Evolutionary conservation across 1,140 invertebrate genomes (phyloP), one percentile per base, ranked within the genome.

Genomic region (Drosophila hydei): DNA sequence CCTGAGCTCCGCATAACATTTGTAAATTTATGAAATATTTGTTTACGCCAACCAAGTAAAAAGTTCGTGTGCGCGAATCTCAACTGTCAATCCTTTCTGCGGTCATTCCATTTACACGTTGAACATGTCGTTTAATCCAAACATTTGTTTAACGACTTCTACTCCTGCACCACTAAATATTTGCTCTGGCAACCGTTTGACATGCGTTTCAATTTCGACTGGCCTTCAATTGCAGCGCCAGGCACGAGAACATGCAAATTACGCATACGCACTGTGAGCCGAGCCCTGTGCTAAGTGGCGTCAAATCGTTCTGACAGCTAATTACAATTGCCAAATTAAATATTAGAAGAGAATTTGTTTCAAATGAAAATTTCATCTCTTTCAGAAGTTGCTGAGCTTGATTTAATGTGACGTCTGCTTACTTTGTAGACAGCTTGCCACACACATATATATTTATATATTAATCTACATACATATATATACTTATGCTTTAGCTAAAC

Each of bases 61-160:
- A 40, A 7, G 3, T 40, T 40, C 36, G 36, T 6, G 21, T 18
- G 48, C 42, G 21, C 25, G n/a, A 30, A 7, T 63, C 48, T 27
- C 50, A 30, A 50, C 50, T 58, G 52, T 47, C 54, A 64, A 64
- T 71, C 19, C 25, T n/a, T 58, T 56, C 11, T 51, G 67, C 14
- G 67, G 60, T 50, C 60, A 55, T 63, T 56, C 27, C 27, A 19
- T 52, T 59, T 21, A 40, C 45, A 50, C 30, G 30, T 33, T 16
- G 59, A 30, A 18, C 42, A 30, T 68, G 56, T 48, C 52, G 36
- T 47, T 62, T 33, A 47, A 38, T 42, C 38, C 50, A 43, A 52
- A 43, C 33, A 51, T 51, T 25, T 23, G 38, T 14, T 27, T 43
- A 42, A 43, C 42, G 47, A 47, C 27, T 25, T 65, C 27, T 16